These are phyloP conservation scores for Arctopsyche grandis DNA, from an alignment of 1,140 invertebrate genomes.

Conservation along the genomic window DNA sequence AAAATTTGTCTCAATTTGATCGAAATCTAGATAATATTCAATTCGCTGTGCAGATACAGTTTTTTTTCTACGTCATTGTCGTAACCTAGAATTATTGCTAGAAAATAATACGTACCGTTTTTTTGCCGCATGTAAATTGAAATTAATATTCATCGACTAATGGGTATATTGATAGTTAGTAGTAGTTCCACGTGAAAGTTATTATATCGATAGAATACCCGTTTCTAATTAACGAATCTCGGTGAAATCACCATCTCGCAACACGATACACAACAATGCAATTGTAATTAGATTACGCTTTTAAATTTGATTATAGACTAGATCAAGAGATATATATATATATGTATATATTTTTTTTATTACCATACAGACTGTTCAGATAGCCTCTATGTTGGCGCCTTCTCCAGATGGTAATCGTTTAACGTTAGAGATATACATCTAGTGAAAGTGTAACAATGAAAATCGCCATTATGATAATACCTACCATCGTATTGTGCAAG, in stretches of 20 bases:
- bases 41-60: too few relatives aligned
- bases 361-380: background rate
- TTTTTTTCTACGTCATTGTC: too few relatives aligned
- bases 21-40: too few relatives aligned
- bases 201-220: constrained; percentile 7
- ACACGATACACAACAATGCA: background rate
- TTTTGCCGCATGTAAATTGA: background rate
- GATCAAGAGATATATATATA: background rate
- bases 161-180: background rate
- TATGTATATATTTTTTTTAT: background rate
- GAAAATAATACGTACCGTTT: too few relatives aligned
- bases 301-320: constrained; percentile 19
- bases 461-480: background rate
- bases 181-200: constrained; percentile 15
- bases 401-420: background rate
- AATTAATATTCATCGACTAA: constrained; percentile 21
- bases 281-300: constrained; percentile 16
- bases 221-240: constrained; percentile 24
- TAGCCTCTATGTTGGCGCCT: background rate
- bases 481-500: constrained; percentile 10
- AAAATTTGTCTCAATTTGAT: too few relatives aligned
- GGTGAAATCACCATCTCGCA: constrained; percentile 5
- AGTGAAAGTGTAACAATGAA: constrained; percentile 31
- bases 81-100: too few relatives aligned
- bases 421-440: background rate